phyloP scores from a whole-genome alignment of 2,797 vertebrate genomes.

The Catamblyrhynchus diadema region DNA sequence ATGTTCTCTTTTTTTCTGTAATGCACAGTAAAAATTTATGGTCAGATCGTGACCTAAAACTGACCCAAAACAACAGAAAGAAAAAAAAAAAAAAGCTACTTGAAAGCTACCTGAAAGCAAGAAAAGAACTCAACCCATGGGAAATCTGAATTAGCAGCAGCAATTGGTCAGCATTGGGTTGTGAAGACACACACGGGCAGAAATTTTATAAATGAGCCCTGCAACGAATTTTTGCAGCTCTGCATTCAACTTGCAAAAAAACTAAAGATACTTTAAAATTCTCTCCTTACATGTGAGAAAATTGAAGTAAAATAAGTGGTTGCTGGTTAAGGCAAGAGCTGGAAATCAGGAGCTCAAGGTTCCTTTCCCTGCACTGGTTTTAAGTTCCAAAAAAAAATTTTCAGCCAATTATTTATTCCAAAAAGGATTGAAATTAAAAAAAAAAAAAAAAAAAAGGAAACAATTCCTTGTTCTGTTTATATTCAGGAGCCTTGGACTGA shows the following conservation, averaged over 20 bases:
- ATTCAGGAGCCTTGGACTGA: too few species aligned
- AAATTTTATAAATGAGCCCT: not conserved
- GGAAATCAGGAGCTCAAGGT: not conserved
- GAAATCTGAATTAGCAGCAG: not conserved
- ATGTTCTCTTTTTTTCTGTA: not conserved
- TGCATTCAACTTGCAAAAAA: not conserved
- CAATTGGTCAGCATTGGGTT: not conserved
- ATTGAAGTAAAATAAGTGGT: not conserved
- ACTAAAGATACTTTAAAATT: not conserved
- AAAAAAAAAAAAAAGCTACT: not conserved
- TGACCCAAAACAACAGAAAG: not conserved
- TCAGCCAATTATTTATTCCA: not conserved
- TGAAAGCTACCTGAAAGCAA: not conserved
- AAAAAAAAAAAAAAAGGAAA: too few species aligned
- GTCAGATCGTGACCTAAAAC: not conserved
- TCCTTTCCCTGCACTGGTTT: not conserved
- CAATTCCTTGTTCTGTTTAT: too few species aligned
- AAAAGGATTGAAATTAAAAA: too few species aligned
- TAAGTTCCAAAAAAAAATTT: not conserved
- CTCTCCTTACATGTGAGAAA: not conserved
- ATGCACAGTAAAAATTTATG: not conserved
- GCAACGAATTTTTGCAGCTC: not conserved
- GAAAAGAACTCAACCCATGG: not conserved
- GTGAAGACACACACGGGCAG: not conserved
- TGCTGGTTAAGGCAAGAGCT: not conserved